A percentile compares a stretch with the other conserved stretches of the same genome.
Evolutionary conservation across 35 echinoderm and acorn worm genomes (phyloP).

Genomic region (Ophiothrix spiculata): DNA sequence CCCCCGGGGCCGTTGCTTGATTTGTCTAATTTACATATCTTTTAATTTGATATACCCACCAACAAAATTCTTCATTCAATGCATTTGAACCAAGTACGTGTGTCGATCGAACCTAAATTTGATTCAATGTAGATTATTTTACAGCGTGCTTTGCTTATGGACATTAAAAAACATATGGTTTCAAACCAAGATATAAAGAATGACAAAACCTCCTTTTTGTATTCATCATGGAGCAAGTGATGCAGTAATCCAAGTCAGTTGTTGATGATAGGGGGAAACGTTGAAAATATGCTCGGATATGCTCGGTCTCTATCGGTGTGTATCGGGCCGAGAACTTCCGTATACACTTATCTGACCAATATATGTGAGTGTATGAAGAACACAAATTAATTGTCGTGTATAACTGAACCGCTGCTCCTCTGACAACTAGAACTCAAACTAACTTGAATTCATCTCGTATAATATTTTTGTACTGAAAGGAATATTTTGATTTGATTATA

Average conservation of each 20-base stretch:
- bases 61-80: no score
- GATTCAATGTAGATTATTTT: neutral
- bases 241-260: neutral
- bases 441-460: no score
- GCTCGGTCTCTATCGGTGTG: slow-evolving; percentile 1
- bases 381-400: no score
- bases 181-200: neutral
- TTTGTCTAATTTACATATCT: no score
- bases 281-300: neutral
- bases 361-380: no score
- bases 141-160: neutral
- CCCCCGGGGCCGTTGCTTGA: no score
- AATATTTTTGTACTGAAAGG: no score
- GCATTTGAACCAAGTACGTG: neutral
- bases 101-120: neutral
- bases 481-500: no score
- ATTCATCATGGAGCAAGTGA: neutral
- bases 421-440: no score
- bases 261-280: neutral
- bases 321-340: neutral
- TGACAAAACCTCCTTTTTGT: neutral
- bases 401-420: no score
- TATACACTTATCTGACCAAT: neutral
- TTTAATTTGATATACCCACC: no score
- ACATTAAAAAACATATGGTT: neutral